Conservation (phyloP, 1,140 invertebrate genomes). For the Thaumatotibia leucotreta region DNA sequence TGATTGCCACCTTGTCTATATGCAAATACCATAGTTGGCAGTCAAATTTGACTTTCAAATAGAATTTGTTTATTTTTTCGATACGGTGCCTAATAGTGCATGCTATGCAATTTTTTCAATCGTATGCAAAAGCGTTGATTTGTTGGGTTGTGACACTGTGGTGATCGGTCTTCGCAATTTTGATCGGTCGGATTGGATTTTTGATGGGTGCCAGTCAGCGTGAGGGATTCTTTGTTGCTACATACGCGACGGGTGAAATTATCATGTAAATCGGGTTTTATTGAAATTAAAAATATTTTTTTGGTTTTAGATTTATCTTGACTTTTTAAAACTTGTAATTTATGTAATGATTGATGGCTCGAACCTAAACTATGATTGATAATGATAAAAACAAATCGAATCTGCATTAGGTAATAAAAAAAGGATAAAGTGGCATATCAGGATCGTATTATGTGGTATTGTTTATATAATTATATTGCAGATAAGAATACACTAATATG, state of each 20-base stretch:
- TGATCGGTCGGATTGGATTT: conserved; percentile 37
- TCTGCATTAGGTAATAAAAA: too few species aligned
- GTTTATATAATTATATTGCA: too few species aligned
- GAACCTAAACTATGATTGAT: too few species aligned
- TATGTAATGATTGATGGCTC: neutral
- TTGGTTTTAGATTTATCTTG: neutral
- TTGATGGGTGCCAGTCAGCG: conserved; percentile 40
- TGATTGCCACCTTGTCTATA: conserved; percentile 55
- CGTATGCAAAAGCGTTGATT: conserved; percentile 44
- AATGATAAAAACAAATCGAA: too few species aligned
- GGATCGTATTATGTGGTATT: too few species aligned
- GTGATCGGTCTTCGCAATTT: conserved; percentile 17
- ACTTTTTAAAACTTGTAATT: neutral
- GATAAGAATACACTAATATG: too few species aligned
- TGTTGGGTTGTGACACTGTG: conserved; percentile 19
- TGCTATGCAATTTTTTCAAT: conserved; percentile 34
- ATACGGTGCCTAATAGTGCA: conserved; percentile 45
- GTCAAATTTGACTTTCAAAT: conserved; percentile 64
- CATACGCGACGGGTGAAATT: conserved; percentile 2
- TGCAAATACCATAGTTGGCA: conserved; percentile 56
- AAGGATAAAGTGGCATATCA: too few species aligned
- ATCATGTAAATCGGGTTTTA: conserved; percentile 14
- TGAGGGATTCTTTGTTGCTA: conserved; percentile 13
- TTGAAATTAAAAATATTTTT: neutral
- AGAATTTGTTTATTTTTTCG: conserved; percentile 49